These are phyloP conservation scores for Dermatophagoides farinae DNA, from an alignment of 1,140 invertebrate species.

Conservation along the genomic window DNA sequence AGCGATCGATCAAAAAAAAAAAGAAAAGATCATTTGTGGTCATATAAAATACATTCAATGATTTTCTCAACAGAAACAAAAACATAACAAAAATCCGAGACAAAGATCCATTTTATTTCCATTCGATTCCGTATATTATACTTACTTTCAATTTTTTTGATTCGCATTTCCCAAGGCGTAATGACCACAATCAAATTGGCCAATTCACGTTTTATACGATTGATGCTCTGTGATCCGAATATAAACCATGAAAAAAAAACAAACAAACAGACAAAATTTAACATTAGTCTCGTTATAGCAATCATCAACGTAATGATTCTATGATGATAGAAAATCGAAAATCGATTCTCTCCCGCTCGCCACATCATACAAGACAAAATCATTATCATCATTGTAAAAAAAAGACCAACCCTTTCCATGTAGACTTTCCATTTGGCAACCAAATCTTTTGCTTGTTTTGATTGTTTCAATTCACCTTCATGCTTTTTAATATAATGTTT, in stretches of 20 bases:
- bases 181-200: conserved; percentile 60
- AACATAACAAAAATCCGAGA: too few species aligned
- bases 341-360: too few species aligned
- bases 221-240: conserved; percentile 43
- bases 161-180: conserved; percentile 80
- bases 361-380: not conserved
- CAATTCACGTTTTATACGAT: conserved; percentile 55
- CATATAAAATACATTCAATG: too few species aligned
- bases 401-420: conserved; percentile 9
- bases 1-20: too few species aligned
- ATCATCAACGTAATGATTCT: not conserved
- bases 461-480: conserved; percentile 72
- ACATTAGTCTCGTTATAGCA: not conserved
- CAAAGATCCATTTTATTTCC: too few species aligned
- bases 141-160: conserved; percentile 83
- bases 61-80: too few species aligned
- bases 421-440: conserved; percentile 37
- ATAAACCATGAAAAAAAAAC: not conserved
- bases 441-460: conserved; percentile 56
- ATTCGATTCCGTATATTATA: too few species aligned
- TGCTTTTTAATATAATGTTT: conserved; percentile 66
- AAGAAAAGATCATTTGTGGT: too few species aligned
- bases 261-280: not conserved
- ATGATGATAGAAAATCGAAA: not conserved
- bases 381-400: not conserved